A percentile compares a stretch with the other conserved stretches of the same genome.
Conservation (phyloP, 1,140 invertebrate species). For the Macrobrachium rosenbergii region DNA sequence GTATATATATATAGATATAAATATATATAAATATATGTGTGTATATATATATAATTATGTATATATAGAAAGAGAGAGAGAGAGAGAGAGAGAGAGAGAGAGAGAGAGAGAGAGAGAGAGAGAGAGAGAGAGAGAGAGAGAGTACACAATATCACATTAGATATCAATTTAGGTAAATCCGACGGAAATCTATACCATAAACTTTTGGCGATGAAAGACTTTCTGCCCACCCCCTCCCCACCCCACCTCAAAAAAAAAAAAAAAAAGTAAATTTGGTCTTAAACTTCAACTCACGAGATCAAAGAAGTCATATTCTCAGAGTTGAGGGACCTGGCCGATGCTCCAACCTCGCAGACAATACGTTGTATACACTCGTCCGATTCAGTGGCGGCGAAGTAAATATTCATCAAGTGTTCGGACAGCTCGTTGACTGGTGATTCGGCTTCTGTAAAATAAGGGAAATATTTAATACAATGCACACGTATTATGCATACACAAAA, state of each 20-base stretch:
- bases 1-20: no score
- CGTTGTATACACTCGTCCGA: slow-evolving; percentile 44
- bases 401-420: slow-evolving; percentile 33
- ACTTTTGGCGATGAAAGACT: neutral
- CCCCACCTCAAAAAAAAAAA: neutral
- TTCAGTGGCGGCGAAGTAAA: slow-evolving; percentile 32
- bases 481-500: slow-evolving; percentile 2
- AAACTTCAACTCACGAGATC: slow-evolving; percentile 8
- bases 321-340: slow-evolving; percentile 8
- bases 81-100: no score
- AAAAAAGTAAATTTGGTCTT: neutral
- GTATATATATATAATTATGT: no score
- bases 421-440: neutral
- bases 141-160: no score
- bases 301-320: slow-evolving; percentile 12
- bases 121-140: no score
- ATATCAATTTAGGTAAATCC: no score
- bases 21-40: no score
- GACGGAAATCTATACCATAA: neutral
- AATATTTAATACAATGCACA: neutral
- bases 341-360: slow-evolving; percentile 38
- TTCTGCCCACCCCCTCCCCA: neutral
- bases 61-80: no score
- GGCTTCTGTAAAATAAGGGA: neutral
- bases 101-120: no score